Percentiles rank a stretch among this genome's conserved stretches.
phyloP scores from a whole-genome alignment of 1,140 invertebrate species.

The Uloborus diversus region DNA sequence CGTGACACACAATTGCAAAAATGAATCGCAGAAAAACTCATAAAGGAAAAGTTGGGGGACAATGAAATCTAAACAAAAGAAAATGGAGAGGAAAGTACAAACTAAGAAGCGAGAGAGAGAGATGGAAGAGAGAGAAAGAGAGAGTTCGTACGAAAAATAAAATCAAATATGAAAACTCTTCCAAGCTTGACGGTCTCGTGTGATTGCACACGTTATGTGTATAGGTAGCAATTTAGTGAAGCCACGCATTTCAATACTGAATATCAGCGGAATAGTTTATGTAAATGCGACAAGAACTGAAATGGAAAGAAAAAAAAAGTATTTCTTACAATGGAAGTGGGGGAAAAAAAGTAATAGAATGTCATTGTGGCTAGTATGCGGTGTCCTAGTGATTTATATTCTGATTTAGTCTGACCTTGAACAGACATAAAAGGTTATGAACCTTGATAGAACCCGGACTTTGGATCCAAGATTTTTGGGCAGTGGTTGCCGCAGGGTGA shows the following conservation, averaged over 20 bases:
- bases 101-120: too few species aligned
- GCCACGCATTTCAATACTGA: background rate
- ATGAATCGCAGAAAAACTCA: background rate
- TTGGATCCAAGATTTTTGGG: background rate
- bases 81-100: background rate
- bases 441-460: background rate
- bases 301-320: background rate
- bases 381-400: conserved; percentile 19
- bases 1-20: background rate
- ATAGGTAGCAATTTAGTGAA: background rate
- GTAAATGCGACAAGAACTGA: background rate
- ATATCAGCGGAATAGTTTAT: background rate
- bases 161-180: background rate
- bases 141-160: too few species aligned
- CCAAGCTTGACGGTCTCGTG: background rate
- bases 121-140: too few species aligned
- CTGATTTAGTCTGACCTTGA: conserved; percentile 8
- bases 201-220: background rate
- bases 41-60: background rate
- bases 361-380: background rate
- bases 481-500: background rate
- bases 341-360: background rate
- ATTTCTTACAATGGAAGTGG: background rate
- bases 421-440: background rate
- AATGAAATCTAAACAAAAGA: background rate